Percentiles rank a stretch among this genome's conserved stretches.
phyloP scores from a whole-genome alignment of 2,113 vertebrate genomes.

The Eurystomus gularis region DNA sequence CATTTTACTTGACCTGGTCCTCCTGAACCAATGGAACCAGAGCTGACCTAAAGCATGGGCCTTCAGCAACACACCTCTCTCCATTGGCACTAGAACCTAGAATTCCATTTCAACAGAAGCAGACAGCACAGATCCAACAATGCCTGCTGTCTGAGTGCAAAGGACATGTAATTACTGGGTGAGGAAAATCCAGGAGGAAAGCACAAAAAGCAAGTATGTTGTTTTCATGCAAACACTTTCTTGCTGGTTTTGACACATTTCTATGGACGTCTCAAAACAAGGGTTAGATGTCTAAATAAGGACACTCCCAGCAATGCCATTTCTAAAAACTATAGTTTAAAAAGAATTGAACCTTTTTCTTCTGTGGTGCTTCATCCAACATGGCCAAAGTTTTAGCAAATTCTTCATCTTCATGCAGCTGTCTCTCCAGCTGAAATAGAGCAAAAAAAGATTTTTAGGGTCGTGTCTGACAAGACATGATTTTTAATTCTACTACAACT shows the following conservation, averaged over 20 bases:
- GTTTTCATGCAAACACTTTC: not conserved
- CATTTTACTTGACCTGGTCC: not conserved
- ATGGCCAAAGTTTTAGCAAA: slow-evolving; percentile 93
- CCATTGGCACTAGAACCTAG: not conserved
- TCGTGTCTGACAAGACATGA: not conserved
- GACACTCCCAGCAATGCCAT: not conserved
- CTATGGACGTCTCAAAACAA: not conserved
- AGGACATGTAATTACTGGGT: not conserved
- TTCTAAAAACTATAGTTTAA: not conserved
- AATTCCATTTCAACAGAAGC: not conserved
- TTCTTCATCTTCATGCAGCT: slow-evolving; percentile 92
- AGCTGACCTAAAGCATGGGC: not conserved
- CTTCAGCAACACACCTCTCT: not conserved
- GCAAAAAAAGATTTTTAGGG: not conserved
- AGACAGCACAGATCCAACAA: not conserved
- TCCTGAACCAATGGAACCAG: not conserved
- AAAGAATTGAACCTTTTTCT: slow-evolving; percentile 83
- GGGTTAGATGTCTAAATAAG: not conserved
- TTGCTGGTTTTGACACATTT: not conserved
- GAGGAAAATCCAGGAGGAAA: not conserved
- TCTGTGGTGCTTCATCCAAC: slow-evolving; percentile 85
- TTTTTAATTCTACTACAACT: not conserved
- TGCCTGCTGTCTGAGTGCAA: not conserved
- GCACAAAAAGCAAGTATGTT: not conserved
- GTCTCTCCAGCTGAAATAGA: slow-evolving; percentile 85